These are phyloP conservation scores for Neodiprion fabricii DNA, from an alignment of 1,140 invertebrate species.

Conservation along the genomic window DNA sequence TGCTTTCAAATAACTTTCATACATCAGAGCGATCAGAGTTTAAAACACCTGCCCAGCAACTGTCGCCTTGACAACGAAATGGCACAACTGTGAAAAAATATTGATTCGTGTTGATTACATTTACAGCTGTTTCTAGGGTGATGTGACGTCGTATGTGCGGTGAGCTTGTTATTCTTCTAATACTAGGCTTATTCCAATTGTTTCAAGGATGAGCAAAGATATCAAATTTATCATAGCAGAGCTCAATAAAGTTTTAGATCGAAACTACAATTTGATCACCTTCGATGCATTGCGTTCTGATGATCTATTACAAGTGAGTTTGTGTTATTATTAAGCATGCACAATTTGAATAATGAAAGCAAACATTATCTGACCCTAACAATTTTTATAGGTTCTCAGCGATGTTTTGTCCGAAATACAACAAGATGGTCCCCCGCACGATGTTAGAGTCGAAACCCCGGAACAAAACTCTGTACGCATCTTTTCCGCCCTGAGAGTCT, in stretches of 20 bases:
- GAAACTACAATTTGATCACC: constrained; percentile 83
- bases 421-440: constrained; percentile 61
- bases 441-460: constrained; percentile 69
- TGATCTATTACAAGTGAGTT: constrained; percentile 73
- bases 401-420: constrained; percentile 75
- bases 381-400: constrained; percentile 63
- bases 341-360: background rate
- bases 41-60: constrained; percentile 10
- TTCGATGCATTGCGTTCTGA: constrained; percentile 82
- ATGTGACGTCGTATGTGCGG: background rate
- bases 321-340: too few species aligned
- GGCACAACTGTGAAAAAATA: constrained; percentile 1
- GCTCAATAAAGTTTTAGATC: constrained; percentile 76
- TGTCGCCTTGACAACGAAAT: constrained; percentile 7
- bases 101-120: background rate
- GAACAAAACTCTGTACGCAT: constrained; percentile 70
- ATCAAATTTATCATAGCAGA: constrained; percentile 81
- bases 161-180: background rate
- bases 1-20: background rate
- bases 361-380: background rate
- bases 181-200: too few species aligned
- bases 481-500: constrained; percentile 67
- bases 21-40: background rate
- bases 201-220: constrained; percentile 70
- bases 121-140: background rate